Conservation (phyloP, 1,140 invertebrate genomes). For the Yoshiicerus persimilis region DNA sequence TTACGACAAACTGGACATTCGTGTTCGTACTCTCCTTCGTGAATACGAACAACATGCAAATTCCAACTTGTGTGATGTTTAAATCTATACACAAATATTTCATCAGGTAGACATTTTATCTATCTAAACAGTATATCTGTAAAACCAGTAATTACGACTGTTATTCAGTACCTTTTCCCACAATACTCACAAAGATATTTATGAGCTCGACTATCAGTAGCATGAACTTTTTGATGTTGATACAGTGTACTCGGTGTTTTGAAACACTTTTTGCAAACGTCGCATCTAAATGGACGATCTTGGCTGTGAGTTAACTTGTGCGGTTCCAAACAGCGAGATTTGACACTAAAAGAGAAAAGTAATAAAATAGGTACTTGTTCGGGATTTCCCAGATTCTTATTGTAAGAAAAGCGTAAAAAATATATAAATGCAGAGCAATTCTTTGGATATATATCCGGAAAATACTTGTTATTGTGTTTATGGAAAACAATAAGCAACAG, state of each 20-base stretch:
- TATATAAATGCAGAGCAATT: no score
- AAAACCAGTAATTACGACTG: no score
- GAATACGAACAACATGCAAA: constrained; percentile 36
- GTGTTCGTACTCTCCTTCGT: constrained; percentile 41
- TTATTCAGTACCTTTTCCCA: constrained; percentile 41
- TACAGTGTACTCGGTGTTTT: constrained; percentile 37
- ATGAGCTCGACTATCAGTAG: constrained; percentile 33
- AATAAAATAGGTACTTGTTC: no score
- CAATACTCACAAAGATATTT: constrained; percentile 41
- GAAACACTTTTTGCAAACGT: constrained; percentile 32
- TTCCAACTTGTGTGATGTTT: constrained; percentile 41
- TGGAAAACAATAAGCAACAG: no score
- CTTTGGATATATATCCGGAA: no score
- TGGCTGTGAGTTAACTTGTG: constrained; percentile 38
- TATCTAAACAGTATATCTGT: no score
- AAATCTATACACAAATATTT: no score
- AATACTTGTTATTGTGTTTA: no score
- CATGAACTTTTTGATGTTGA: constrained; percentile 39
- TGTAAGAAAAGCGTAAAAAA: no score
- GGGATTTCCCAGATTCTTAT: no score
- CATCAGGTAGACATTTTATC: no score
- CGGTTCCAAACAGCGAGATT: constrained; percentile 38
- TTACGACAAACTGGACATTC: constrained; percentile 34
- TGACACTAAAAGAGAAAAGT: constrained; percentile 24
- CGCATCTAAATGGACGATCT: constrained; percentile 37